phyloP scores from a whole-genome alignment of 2,113 vertebrate species.

The Phoenicopterus ruber region DNA sequence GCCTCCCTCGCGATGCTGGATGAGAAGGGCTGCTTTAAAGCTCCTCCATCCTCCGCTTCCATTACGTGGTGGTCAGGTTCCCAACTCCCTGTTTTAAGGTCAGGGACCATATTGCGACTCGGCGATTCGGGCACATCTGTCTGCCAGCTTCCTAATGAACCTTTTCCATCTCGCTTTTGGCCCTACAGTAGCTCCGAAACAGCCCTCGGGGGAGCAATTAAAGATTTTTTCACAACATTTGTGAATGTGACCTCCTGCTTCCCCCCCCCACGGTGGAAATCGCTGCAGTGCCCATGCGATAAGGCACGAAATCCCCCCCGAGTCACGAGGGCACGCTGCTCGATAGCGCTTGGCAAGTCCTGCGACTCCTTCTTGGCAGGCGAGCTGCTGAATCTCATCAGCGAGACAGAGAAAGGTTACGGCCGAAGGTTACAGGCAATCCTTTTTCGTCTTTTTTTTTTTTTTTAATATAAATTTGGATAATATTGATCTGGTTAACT shows the following conservation, averaged over 20 bases:
- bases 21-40: not conserved
- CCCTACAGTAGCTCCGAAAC: not conserved
- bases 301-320: not conserved
- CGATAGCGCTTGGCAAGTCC: not conserved
- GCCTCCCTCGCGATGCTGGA: not conserved
- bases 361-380: not conserved
- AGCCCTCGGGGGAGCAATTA: constrained; percentile 21
- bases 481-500: not conserved
- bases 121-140: not conserved
- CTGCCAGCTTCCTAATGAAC: not conserved
- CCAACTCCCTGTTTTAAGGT: not conserved
- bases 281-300: not conserved
- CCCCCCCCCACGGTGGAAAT: not conserved
- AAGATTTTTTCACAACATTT: not conserved
- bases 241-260: not conserved
- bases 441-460: not conserved
- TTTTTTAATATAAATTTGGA: not conserved
- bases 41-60: not conserved
- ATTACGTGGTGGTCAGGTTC: not conserved
- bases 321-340: not conserved
- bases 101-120: not conserved
- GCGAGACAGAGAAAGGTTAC: not conserved
- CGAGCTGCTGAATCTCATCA: not conserved
- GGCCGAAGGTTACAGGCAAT: not conserved
- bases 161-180: not conserved